Conservation (phyloP, 1,140 invertebrate species). For the Caligus rogercresseyi region DNA sequence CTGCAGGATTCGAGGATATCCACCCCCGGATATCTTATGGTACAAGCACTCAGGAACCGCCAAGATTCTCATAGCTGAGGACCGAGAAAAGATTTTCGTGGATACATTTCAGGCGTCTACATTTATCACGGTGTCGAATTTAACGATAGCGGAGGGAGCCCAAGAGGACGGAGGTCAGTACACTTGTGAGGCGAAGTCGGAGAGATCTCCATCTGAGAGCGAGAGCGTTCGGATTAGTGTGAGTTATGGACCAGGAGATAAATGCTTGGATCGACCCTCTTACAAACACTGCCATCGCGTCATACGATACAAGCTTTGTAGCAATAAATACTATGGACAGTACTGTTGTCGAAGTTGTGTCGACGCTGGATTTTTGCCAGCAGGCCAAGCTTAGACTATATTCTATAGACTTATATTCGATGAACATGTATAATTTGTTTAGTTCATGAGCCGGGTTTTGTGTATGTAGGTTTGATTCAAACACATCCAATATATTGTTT, state of each 20-base stretch:
- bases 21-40: constrained; percentile 1
- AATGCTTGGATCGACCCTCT: background rate
- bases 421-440: too few species aligned
- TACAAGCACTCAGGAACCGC: background rate
- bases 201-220: background rate
- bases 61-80: background rate
- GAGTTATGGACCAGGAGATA: background rate
- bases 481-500: too few species aligned
- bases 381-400: too few species aligned
- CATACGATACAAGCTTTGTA: constrained; percentile 3
- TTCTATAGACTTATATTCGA: too few species aligned
- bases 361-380: background rate
- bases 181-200: background rate
- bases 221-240: background rate
- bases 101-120: background rate
- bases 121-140: background rate
- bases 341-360: constrained; percentile 6
- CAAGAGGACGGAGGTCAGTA: background rate
- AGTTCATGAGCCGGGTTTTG: too few species aligned
- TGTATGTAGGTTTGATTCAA: too few species aligned
- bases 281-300: constrained; percentile 2
- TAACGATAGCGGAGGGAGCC: background rate
- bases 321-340: constrained; percentile 8
- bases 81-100: background rate
- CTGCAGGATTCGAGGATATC: constrained; percentile 2